These are phyloP conservation scores for Leptarthrus brevirostris DNA, from an alignment of 2,888 invertebrate genomes.

Conservation along the genomic window DNA sequence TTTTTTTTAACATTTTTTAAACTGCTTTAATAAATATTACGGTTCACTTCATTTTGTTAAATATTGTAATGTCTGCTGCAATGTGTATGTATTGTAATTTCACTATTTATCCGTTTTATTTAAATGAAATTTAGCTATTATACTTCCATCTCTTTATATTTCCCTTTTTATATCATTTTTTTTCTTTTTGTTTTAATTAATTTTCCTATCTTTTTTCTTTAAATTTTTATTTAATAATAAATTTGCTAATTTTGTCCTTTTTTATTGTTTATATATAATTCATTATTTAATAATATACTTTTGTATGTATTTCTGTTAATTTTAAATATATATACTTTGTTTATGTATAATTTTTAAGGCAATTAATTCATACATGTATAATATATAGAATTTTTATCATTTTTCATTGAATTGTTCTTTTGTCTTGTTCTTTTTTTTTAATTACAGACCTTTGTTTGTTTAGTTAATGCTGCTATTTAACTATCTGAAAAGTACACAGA, in stretches of 20 bases:
- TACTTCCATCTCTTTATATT: conserved; percentile 29
- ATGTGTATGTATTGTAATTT: conserved; percentile 49
- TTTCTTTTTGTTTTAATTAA: conserved; percentile 16
- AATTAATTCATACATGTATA: conserved; percentile 57
- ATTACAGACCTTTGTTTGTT: conserved; percentile 42
- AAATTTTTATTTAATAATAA: conserved; percentile 41
- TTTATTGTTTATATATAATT: conserved; percentile 42
- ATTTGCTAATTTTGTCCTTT: conserved; percentile 41
- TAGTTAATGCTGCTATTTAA: conserved; percentile 40
- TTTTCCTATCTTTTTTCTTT: conserved; percentile 46
- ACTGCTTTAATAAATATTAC: conserved; percentile 43
- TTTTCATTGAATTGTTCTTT: conserved; percentile 40
- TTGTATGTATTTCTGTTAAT: conserved; percentile 47
- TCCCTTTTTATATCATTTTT: conserved; percentile 34
- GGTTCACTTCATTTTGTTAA: conserved; percentile 52
- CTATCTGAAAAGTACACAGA: conserved; percentile 49
- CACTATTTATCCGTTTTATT: conserved; percentile 47
- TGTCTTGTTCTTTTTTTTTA: conserved; percentile 6
- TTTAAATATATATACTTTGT: conserved; percentile 50
- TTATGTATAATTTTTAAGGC: conserved; percentile 55
- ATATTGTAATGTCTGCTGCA: conserved; percentile 51
- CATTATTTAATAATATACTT: conserved; percentile 50
- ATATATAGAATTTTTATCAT: conserved; percentile 53
- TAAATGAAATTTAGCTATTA: conserved; percentile 47
- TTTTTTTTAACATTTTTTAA: conserved; percentile 23